A percentile compares a stretch with the other conserved stretches of the same genome.
Evolutionary conservation across 2,888 invertebrate species (phyloP).

Genomic region (Antitype chi): DNA sequence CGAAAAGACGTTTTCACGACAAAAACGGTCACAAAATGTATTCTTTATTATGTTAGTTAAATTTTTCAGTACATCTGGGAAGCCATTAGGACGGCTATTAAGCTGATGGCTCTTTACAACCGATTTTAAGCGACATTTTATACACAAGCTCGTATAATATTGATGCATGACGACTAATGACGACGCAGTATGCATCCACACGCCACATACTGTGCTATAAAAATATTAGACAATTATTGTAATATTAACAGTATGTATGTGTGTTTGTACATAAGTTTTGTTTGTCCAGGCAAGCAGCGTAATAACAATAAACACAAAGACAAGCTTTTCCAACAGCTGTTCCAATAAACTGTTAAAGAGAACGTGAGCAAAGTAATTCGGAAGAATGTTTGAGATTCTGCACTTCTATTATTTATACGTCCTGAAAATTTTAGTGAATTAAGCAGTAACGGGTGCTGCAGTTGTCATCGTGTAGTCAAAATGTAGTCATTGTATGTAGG

Average conservation of each 20-base stretch:
- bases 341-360: background rate
- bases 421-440: background rate
- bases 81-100: background rate
- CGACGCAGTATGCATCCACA: slow-evolving; percentile 27
- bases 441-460: too few species aligned
- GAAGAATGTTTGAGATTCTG: background rate
- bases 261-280: background rate
- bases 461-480: background rate
- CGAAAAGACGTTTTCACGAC: too few species aligned
- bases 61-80: background rate
- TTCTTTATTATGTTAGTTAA: too few species aligned
- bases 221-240: slow-evolving; percentile 14
- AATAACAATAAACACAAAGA: background rate
- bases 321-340: background rate
- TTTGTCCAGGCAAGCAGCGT: background rate
- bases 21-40: background rate
- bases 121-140: background rate
- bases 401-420: background rate
- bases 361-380: too few species aligned
- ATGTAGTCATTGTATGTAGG: background rate
- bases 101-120: background rate
- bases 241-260: slow-evolving; percentile 5
- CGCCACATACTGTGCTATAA: slow-evolving; percentile 14
- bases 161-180: background rate
- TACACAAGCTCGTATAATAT: background rate